Conservation (phyloP, 1,140 invertebrate species). For the Papilio helenus region DNA sequence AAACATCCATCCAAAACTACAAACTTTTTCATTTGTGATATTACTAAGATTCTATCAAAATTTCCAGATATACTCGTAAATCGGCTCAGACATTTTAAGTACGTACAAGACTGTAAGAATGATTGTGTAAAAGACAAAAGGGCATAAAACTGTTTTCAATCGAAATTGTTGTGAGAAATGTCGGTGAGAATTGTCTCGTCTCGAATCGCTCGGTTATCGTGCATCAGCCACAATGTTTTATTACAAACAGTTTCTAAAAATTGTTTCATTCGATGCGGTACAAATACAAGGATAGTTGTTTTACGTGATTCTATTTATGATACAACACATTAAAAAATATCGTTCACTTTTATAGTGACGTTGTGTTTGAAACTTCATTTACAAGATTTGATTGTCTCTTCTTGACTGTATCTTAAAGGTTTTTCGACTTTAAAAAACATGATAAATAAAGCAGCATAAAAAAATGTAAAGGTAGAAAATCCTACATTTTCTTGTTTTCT, state of each 20-base stretch:
- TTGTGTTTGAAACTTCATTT: too few relatives aligned
- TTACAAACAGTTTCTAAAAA: conserved; percentile 28
- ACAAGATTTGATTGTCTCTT: too few relatives aligned
- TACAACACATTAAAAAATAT: neutral
- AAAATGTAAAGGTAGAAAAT: too few relatives aligned
- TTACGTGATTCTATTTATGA: neutral
- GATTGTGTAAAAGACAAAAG: conserved; percentile 20
- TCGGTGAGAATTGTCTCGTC: conserved; percentile 31
- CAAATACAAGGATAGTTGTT: neutral
- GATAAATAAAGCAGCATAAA: too few relatives aligned
- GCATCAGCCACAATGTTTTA: conserved; percentile 29
- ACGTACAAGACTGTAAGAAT: conserved; percentile 10
- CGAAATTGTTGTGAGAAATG: conserved; percentile 35
- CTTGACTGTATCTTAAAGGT: too few relatives aligned
- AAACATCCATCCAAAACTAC: too few relatives aligned
- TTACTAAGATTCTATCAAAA: neutral
- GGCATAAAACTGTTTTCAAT: conserved; percentile 33
- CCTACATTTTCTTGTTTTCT: too few relatives aligned
- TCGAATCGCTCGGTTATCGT: conserved; percentile 21
- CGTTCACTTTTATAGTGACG: too few relatives aligned
- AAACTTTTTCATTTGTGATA: too few relatives aligned
- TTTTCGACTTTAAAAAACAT: too few relatives aligned
- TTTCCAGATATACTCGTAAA: neutral
- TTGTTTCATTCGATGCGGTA: neutral
- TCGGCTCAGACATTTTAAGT: conserved; percentile 10